Conservation (phyloP, 1,140 invertebrate genomes). For the Lepidurus couesii region DNA sequence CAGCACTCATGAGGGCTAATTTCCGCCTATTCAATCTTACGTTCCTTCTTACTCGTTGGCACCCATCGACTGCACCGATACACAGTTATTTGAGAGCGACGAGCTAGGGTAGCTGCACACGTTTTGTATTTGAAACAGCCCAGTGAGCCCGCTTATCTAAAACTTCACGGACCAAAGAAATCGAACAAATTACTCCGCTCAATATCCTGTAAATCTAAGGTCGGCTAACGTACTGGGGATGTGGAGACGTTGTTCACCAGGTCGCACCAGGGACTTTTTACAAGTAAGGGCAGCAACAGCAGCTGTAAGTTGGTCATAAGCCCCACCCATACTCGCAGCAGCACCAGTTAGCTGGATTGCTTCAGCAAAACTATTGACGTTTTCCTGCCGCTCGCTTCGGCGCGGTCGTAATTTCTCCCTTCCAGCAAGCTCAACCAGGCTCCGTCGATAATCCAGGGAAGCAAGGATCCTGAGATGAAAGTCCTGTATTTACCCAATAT, state of each 20-base stretch:
- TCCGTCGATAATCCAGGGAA: slow-evolving; percentile 18
- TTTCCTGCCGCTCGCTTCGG: not conserved
- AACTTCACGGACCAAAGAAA: no score
- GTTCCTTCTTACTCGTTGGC: no score
- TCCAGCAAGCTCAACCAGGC: not conserved
- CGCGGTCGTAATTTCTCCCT: not conserved
- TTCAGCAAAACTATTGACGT: not conserved
- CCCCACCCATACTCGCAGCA: not conserved
- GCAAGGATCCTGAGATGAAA: not conserved
- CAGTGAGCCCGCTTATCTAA: no score
- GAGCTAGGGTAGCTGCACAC: no score
- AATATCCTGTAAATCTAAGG: no score
- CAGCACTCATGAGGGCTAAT: not conserved
- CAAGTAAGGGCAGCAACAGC: not conserved
- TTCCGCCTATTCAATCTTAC: no score
- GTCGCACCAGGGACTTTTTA: not conserved
- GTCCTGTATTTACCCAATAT: not conserved
- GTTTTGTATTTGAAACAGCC: no score
- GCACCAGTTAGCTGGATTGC: not conserved
- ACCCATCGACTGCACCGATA: no score
- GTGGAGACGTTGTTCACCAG: not conserved
- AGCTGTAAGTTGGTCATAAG: slow-evolving; percentile 1
- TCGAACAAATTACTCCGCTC: no score
- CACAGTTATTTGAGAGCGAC: no score
- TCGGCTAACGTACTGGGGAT: not conserved